Conservation (phyloP, 2,113 vertebrate species). For the Scalopus aquaticus region DNA sequence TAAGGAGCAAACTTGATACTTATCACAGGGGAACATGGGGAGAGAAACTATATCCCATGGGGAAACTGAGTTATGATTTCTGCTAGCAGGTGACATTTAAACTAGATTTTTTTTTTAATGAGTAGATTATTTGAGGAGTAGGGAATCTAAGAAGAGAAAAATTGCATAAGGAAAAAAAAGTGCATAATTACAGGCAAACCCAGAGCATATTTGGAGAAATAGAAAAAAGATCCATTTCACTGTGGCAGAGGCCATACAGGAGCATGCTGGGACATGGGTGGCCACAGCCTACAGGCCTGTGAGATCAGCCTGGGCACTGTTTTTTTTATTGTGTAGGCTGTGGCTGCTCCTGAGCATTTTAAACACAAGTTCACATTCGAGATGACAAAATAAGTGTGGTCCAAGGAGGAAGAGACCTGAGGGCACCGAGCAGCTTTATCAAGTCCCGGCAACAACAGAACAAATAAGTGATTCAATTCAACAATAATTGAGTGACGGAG, state of each 20-base stretch:
- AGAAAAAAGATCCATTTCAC: background rate
- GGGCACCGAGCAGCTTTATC: background rate
- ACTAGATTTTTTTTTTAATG: background rate
- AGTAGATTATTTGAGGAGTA: background rate
- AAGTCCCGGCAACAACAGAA: background rate
- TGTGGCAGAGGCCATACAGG: background rate
- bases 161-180: background rate
- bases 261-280: too few relatives aligned
- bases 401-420: background rate
- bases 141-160: background rate
- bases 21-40: background rate
- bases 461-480: background rate
- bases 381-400: background rate
- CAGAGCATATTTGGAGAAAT: background rate
- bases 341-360: background rate
- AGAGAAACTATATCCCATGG: background rate
- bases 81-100: background rate
- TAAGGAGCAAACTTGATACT: accelerated
- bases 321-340: background rate
- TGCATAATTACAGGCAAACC: background rate
- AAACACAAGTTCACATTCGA: background rate
- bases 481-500: background rate
- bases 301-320: background rate
- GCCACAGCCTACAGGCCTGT: background rate
- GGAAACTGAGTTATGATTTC: conserved; percentile 16